Evolutionary conservation across 1,140 invertebrate species (phyloP).

Genomic region (Cydia pomonella): DNA sequence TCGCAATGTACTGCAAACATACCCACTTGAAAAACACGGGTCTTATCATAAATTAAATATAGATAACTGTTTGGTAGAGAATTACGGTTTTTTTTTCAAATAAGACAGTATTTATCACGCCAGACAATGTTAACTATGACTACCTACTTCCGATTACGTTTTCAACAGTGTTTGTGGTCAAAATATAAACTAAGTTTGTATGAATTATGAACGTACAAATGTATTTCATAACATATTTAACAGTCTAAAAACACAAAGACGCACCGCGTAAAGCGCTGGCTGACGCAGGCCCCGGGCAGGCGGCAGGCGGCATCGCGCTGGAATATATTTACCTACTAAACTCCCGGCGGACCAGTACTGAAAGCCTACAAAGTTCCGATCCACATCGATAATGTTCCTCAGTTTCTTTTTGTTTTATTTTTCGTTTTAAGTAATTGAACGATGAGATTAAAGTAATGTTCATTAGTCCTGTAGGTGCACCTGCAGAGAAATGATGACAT

Average conservation of each 20-base stretch:
- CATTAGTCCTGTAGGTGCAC: not conserved
- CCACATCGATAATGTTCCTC: conserved; percentile 53
- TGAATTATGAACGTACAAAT: not conserved
- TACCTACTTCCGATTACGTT: not conserved
- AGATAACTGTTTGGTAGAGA: too few relatives aligned
- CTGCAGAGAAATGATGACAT: too few relatives aligned
- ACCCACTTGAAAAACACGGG: too few relatives aligned
- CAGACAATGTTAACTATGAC: too few relatives aligned
- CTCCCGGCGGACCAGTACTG: conserved; percentile 47
- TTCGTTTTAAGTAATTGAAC: conserved; percentile 29
- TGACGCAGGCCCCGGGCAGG: conserved; percentile 2
- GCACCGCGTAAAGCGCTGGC: conserved; percentile 2
- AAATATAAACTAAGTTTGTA: not conserved
- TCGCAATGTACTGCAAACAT: too few relatives aligned
- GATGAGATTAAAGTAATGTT: not conserved
- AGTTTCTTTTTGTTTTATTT: conserved; percentile 50
- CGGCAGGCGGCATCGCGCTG: conserved; percentile 30
- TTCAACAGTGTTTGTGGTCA: not conserved
- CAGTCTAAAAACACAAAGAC: not conserved
- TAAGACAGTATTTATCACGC: too few relatives aligned
- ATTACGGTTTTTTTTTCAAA: too few relatives aligned
- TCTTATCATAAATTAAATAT: too few relatives aligned
- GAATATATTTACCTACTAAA: conserved; percentile 42
- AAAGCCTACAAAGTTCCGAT: conserved; percentile 54
- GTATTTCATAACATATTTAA: not conserved